phyloP scores from a whole-genome alignment of 2,113 vertebrate genomes.

The Catharus fuscescens region DNA sequence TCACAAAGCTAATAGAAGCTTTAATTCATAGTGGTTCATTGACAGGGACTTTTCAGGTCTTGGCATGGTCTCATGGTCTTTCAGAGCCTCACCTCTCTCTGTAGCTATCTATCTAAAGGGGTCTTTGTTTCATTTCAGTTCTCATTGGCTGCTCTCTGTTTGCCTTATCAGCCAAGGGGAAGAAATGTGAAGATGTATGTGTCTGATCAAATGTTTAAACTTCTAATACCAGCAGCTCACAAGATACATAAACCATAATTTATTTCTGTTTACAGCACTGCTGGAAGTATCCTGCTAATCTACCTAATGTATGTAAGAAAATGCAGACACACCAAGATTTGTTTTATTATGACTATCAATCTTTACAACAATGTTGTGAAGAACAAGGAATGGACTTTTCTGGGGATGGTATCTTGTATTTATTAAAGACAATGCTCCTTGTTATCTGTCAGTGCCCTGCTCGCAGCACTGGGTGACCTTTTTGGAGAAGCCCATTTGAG shows the following conservation, averaged over 20 bases:
- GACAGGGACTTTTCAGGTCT: neutral
- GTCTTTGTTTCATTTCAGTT: neutral
- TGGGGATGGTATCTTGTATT: neutral
- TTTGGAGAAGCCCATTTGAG: neutral
- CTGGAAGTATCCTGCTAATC: constrained; percentile 47
- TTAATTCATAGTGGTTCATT: neutral
- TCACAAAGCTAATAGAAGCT: neutral
- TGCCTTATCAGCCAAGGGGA: neutral
- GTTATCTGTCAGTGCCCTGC: neutral
- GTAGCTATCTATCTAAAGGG: neutral
- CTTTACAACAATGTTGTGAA: neutral
- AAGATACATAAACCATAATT: constrained; percentile 13
- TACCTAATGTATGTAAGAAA: constrained; percentile 28
- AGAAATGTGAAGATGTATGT: neutral
- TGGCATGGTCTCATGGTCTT: neutral
- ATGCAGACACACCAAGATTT: neutral
- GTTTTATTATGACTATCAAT: constrained; percentile 9
- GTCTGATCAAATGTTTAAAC: constrained; percentile 55
- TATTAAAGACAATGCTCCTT: neutral
- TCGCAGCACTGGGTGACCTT: neutral
- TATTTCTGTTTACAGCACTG: constrained; percentile 23
- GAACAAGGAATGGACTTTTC: neutral
- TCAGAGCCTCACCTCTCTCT: neutral
- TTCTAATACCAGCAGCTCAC: constrained; percentile 27
- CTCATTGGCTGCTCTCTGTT: neutral